Percentiles rank a stretch among this genome's conserved stretches.
These are phyloP conservation scores for Gerris lacustris DNA, from an alignment of 2,888 invertebrate species.

Conservation along the genomic window DNA sequence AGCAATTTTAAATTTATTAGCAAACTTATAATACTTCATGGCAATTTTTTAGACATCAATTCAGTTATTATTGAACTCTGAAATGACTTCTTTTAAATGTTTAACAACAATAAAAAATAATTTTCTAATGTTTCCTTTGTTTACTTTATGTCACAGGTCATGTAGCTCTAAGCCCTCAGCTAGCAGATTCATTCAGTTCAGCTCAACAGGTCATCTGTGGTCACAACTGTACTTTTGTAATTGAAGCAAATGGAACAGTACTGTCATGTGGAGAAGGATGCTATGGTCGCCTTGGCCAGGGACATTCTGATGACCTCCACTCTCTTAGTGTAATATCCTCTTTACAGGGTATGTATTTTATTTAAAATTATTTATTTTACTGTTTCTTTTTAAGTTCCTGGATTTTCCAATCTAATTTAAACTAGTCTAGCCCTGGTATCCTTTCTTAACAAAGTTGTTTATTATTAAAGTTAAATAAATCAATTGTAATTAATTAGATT, in stretches of 20 bases:
- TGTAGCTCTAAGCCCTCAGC: conserved; percentile 35
- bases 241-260: conserved; percentile 48
- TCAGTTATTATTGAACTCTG: too few species aligned
- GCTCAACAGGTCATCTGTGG: conserved; percentile 50
- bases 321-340: conserved; percentile 46
- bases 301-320: conserved; percentile 50
- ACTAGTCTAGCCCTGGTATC: background rate
- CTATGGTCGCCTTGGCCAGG: conserved; percentile 50
- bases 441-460: background rate
- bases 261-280: conserved; percentile 53
- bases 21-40: too few species aligned
- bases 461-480: too few species aligned
- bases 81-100: too few species aligned
- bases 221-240: conserved; percentile 52
- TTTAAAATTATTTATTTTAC: background rate
- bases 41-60: too few species aligned
- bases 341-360: conserved; percentile 40
- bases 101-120: too few species aligned
- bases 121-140: too few species aligned
- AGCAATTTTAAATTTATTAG: too few species aligned
- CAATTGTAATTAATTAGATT: too few species aligned
- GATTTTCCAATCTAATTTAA: background rate
- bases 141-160: conserved; percentile 20
- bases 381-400: background rate
- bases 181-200: conserved; percentile 41